These are phyloP conservation scores for Sciaenops ocellatus DNA, from an alignment of 2,797 vertebrate species.

Conservation along the genomic window DNA sequence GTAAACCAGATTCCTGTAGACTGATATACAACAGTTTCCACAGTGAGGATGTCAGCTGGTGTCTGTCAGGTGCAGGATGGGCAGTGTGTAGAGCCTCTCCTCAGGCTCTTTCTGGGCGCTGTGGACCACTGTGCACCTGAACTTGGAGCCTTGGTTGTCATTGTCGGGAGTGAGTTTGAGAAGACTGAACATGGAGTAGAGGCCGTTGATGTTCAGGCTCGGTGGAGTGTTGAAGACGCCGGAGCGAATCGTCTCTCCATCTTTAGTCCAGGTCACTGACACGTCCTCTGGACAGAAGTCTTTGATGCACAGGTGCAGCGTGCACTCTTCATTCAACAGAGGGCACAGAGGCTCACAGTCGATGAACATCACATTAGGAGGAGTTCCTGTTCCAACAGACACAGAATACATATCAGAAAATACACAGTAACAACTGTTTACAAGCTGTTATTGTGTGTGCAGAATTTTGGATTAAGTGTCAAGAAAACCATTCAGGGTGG, in stretches of 20 bases:
- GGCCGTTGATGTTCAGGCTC: conserved; percentile 69
- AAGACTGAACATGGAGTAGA: conserved; percentile 78
- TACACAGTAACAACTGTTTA: not conserved
- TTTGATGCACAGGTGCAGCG: conserved; percentile 72
- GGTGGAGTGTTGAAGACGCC: conserved; percentile 70
- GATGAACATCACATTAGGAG: conserved; percentile 78
- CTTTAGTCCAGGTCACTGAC: conserved; percentile 72
- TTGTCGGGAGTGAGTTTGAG: conserved; percentile 60
- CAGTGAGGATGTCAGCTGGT: not conserved
- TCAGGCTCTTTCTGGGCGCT: conserved; percentile 62
- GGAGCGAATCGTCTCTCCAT: conserved; percentile 38
- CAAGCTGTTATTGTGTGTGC: not conserved
- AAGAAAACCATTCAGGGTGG: not conserved
- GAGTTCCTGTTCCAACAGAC: conserved; percentile 57
- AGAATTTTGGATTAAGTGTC: not conserved
- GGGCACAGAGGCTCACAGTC: conserved; percentile 68
- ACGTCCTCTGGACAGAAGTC: conserved; percentile 77
- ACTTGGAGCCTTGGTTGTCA: conserved; percentile 5
- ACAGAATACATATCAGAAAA: not conserved
- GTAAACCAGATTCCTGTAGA: not conserved
- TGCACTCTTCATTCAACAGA: conserved; percentile 56
- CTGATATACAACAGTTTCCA: not conserved
- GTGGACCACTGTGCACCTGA: conserved; percentile 58
- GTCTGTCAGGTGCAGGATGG: not conserved
- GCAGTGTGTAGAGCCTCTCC: conserved; percentile 64